Conservation (phyloP, 2,113 vertebrate species). For the Lichenostomus cassidix region DNA sequence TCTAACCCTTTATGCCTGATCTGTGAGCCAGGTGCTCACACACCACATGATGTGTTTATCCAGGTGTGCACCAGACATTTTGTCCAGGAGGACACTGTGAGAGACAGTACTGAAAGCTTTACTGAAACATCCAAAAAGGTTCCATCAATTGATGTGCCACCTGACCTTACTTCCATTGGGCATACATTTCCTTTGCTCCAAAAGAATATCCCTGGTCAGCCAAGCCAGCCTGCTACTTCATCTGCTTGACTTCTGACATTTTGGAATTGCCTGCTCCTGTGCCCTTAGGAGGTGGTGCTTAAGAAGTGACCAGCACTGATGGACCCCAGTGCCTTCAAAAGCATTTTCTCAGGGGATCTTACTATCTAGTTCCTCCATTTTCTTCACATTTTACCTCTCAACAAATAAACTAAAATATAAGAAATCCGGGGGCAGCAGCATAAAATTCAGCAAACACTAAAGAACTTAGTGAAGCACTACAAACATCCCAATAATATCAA, state of each 20-base stretch:
- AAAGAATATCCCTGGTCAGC: background rate
- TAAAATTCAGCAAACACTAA: background rate
- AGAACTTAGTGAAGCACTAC: background rate
- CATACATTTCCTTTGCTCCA: background rate
- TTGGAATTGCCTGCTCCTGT: background rate
- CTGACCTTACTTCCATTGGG: background rate
- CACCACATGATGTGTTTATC: background rate
- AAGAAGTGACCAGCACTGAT: background rate
- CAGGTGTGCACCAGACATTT: background rate
- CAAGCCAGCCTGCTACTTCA: background rate
- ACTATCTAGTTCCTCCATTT: background rate
- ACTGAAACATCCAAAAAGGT: background rate
- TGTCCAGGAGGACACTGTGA: background rate
- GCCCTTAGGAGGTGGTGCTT: background rate
- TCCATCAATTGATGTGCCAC: background rate
- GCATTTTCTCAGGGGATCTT: background rate
- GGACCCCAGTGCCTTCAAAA: background rate
- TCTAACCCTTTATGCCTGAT: background rate
- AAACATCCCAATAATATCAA: background rate
- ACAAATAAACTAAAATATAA: background rate
- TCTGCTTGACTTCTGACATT: background rate
- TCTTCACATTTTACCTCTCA: background rate
- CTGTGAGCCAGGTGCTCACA: accelerated
- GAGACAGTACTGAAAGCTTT: background rate
- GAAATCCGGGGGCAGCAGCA: background rate